phyloP scores from a whole-genome alignment of 2,888 invertebrate genomes.

The Amblyjoppa fuscipennis region DNA sequence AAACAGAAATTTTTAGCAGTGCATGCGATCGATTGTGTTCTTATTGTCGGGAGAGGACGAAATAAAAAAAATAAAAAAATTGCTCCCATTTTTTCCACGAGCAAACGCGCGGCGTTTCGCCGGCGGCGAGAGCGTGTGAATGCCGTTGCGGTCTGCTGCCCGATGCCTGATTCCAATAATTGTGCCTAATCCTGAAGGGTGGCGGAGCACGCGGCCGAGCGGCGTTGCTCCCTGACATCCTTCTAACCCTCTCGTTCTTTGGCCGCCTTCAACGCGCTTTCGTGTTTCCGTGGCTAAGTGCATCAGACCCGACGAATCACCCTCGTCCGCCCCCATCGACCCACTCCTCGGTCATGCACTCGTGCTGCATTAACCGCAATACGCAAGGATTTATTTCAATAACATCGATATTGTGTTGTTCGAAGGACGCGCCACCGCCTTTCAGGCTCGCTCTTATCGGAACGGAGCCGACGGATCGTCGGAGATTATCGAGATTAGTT shows the following conservation, averaged over 20 bases:
- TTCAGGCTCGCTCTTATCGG: conserved; percentile 54
- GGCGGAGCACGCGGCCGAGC: conserved; percentile 77
- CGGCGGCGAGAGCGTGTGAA: conserved; percentile 77
- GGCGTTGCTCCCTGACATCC: conserved; percentile 72
- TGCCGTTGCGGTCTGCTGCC: conserved; percentile 78
- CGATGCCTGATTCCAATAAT: conserved; percentile 81
- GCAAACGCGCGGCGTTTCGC: conserved; percentile 13
- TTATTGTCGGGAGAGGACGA: background rate
- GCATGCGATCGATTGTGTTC: background rate
- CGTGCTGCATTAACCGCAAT: conserved; percentile 72
- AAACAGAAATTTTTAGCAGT: too few relatives aligned
- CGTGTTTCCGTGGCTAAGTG: conserved; percentile 21
- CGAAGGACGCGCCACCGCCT: conserved; percentile 28
- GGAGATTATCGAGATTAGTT: conserved; percentile 57
- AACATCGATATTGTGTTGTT: conserved; percentile 72
- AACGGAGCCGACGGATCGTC: conserved; percentile 41
- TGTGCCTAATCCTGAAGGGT: conserved; percentile 82
- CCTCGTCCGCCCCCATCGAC: conserved; percentile 42
- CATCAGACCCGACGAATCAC: conserved; percentile 45
- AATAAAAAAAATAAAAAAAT: conserved; percentile 25
- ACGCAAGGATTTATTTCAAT: conserved; percentile 81
- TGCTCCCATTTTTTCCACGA: conserved; percentile 30
- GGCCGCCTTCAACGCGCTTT: conserved; percentile 51
- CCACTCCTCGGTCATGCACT: conserved; percentile 41
- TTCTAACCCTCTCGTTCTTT: conserved; percentile 72